Evolutionary conservation across 2,888 invertebrate species (phyloP).

Genomic region (Caenorhabditis drosophilae): DNA sequence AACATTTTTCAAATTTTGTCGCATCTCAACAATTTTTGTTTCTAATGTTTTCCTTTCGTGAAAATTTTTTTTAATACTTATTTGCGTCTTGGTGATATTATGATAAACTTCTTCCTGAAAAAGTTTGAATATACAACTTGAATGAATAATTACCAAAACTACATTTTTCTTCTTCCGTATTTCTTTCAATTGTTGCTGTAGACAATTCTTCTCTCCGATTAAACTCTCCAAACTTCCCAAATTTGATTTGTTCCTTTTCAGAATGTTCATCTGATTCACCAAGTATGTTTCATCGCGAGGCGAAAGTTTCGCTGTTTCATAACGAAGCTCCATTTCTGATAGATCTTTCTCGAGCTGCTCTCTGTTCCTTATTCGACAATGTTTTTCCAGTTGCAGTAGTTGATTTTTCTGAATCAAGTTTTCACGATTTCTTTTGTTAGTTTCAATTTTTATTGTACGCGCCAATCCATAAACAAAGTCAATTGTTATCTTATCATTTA

Average conservation of each 20-base stretch:
- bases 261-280: slow-evolving; percentile 8
- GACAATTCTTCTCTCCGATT: slow-evolving; percentile 3
- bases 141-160: not conserved
- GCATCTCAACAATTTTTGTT: slow-evolving; percentile 19
- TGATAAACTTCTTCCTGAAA: slow-evolving; percentile 17
- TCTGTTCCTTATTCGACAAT: slow-evolving; percentile 36
- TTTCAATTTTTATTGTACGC: slow-evolving; percentile 3
- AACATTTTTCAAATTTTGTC: slow-evolving; percentile 17
- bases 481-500: too few species aligned
- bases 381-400: slow-evolving; percentile 38
- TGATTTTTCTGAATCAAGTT: slow-evolving; percentile 24
- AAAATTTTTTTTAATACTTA: slow-evolving; percentile 6
- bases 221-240: slow-evolving; percentile 27
- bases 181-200: slow-evolving; percentile 5
- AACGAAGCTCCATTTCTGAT: slow-evolving; percentile 35
- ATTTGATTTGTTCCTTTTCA: slow-evolving; percentile 19
- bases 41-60: slow-evolving; percentile 16
- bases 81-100: slow-evolving; percentile 10
- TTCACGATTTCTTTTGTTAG: not conserved
- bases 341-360: slow-evolving; percentile 28
- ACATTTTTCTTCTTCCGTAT: slow-evolving; percentile 17
- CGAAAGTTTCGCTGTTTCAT: slow-evolving; percentile 29
- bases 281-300: not conserved
- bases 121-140: not conserved
- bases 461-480: too few species aligned